These are phyloP conservation scores for Leucosticte australis DNA, from an alignment of 2,113 vertebrate genomes.

Conservation along the genomic window DNA sequence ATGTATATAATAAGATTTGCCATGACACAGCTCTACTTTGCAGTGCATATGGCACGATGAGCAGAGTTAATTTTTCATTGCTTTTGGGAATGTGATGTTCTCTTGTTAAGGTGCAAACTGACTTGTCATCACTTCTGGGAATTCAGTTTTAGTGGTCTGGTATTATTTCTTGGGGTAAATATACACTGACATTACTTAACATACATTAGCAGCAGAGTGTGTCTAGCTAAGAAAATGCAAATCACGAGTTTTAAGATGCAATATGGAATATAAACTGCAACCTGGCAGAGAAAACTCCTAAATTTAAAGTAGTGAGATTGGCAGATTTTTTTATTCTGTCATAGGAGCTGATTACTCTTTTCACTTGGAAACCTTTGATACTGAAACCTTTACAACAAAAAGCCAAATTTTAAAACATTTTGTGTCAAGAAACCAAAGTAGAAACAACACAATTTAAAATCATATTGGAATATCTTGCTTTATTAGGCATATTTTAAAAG, in stretches of 20 bases:
- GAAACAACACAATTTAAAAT: not conserved
- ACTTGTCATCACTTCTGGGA: not conserved
- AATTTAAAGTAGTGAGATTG: not conserved
- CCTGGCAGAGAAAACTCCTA: not conserved
- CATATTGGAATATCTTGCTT: not conserved
- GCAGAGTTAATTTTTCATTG: not conserved
- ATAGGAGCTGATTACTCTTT: not conserved
- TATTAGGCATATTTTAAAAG: not conserved
- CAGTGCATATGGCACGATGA: not conserved
- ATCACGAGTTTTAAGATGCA: not conserved
- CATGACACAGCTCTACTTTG: not conserved
- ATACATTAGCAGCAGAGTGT: not conserved
- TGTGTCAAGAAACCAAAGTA: not conserved
- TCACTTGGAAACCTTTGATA: not conserved
- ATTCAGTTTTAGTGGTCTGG: not conserved
- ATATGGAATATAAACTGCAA: not conserved
- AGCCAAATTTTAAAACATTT: not conserved
- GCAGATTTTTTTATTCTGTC: not conserved
- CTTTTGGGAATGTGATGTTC: constrained; percentile 2
- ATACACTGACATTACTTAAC: not conserved
- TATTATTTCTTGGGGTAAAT: not conserved
- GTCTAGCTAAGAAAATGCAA: not conserved
- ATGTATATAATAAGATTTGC: not conserved
- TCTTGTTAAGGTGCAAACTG: not conserved
- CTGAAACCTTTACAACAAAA: not conserved